phyloP scores from a whole-genome alignment of 2,113 vertebrate species.

The Oplegnathus fasciatus region DNA sequence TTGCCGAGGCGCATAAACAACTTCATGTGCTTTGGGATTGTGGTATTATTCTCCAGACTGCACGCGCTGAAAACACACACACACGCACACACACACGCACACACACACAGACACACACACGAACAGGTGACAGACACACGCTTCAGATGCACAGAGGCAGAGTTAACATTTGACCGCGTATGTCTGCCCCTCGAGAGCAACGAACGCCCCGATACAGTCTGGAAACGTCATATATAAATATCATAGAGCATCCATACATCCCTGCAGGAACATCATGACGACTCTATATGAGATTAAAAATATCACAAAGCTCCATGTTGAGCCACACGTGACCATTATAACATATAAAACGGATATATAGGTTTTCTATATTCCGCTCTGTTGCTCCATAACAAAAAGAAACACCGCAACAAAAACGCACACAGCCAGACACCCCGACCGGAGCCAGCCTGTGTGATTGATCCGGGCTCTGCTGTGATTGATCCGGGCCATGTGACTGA shows the following conservation, averaged over 20 bases:
- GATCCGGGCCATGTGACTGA: neutral
- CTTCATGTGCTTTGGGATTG: conserved; percentile 5
- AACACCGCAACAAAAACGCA: neutral
- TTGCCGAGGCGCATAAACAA: conserved; percentile 41
- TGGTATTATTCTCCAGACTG: neutral
- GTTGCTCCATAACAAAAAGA: neutral
- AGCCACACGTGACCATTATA: neutral
- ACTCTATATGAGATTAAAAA: neutral
- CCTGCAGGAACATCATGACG: neutral
- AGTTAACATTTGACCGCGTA: conserved; percentile 13
- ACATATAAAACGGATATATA: too few relatives aligned
- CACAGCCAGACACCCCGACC: neutral
- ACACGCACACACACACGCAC: neutral
- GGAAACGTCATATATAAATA: neutral
- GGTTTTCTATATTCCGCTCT: neutral
- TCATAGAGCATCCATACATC: neutral
- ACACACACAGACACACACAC: too few relatives aligned
- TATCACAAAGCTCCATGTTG: neutral
- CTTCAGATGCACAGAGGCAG: neutral
- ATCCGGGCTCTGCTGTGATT: too few relatives aligned
- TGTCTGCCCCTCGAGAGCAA: neutral
- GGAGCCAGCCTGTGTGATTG: neutral
- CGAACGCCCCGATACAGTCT: neutral
- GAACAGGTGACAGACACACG: neutral
- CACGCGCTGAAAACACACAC: neutral